Evolutionary conservation across 1,140 invertebrate species (phyloP).

Genomic region (Magallana gigas): DNA sequence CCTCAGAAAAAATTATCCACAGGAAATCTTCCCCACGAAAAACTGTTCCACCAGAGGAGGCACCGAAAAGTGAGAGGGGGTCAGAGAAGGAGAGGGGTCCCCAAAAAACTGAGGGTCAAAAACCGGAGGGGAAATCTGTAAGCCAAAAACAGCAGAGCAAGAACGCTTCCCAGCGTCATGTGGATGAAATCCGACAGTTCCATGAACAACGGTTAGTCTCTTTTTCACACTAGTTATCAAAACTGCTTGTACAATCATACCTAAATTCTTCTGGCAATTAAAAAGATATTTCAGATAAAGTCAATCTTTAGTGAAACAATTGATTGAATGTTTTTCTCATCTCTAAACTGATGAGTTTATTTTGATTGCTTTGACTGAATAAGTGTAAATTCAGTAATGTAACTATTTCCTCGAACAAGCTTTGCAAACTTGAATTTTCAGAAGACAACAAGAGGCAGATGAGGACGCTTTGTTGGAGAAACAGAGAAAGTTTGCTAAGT

Average conservation of each 20-base stretch:
- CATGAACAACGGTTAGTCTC: slow-evolving; percentile 71
- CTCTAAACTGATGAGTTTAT: no score
- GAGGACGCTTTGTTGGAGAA: slow-evolving; percentile 60
- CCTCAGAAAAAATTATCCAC: slow-evolving; percentile 39
- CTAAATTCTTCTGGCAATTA: no score
- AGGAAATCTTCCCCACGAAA: slow-evolving; percentile 21
- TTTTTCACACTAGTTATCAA: background rate
- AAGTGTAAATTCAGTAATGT: no score
- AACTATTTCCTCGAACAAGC: no score
- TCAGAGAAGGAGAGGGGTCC: background rate
- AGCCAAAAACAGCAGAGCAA: slow-evolving; percentile 32
- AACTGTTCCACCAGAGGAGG: background rate
- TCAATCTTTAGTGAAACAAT: no score
- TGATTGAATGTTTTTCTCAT: no score
- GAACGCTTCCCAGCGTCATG: slow-evolving; percentile 60
- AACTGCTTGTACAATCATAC: no score
- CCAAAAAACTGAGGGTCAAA: background rate
- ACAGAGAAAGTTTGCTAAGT: slow-evolving; percentile 65
- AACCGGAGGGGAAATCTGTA: background rate
- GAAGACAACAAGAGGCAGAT: slow-evolving; percentile 62
- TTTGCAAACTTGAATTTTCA: slow-evolving; percentile 44
- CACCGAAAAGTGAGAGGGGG: background rate
- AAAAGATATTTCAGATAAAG: no score
- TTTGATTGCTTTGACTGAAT: no score
- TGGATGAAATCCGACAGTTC: slow-evolving; percentile 69